These are phyloP conservation scores for Trinorchestia longiramus DNA, from an alignment of 1,140 invertebrate species.

Conservation along the genomic window DNA sequence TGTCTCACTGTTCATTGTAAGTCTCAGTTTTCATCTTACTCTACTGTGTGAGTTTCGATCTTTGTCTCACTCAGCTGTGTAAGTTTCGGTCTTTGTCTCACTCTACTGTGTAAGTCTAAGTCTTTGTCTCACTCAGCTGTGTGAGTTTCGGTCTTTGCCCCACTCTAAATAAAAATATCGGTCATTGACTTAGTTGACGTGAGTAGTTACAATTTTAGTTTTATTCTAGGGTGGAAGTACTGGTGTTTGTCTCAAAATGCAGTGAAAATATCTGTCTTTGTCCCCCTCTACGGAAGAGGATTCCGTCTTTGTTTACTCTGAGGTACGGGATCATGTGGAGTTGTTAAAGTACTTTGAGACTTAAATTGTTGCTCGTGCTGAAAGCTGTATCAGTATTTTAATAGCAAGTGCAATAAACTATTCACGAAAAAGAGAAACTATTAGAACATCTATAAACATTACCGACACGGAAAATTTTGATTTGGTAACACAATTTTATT, in stretches of 20 bases:
- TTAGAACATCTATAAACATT: not conserved
- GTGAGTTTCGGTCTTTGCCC: not conserved
- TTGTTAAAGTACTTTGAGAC: not conserved
- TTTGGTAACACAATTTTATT: not conserved
- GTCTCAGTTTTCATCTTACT: not conserved
- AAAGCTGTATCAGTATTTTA: not conserved
- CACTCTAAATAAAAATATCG: not conserved
- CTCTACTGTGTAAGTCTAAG: not conserved
- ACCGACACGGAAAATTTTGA: not conserved
- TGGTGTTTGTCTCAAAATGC: not conserved
- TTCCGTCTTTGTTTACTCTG: not conserved
- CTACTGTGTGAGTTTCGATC: not conserved
- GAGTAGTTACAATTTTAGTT: not conserved
- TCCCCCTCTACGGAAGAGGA: not conserved
- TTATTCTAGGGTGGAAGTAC: not conserved
- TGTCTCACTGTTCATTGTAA: not conserved
- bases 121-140: not conserved
- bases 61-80: not conserved
- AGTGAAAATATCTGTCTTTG: not conserved
- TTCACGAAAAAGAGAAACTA: not conserved
- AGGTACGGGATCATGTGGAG: not conserved
- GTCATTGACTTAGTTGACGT: not conserved
- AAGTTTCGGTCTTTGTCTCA: not conserved
- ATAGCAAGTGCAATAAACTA: not conserved
- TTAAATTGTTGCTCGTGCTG: not conserved